Conservation (phyloP, 2,797 vertebrate genomes). For the Cichlasoma orientale region DNA sequence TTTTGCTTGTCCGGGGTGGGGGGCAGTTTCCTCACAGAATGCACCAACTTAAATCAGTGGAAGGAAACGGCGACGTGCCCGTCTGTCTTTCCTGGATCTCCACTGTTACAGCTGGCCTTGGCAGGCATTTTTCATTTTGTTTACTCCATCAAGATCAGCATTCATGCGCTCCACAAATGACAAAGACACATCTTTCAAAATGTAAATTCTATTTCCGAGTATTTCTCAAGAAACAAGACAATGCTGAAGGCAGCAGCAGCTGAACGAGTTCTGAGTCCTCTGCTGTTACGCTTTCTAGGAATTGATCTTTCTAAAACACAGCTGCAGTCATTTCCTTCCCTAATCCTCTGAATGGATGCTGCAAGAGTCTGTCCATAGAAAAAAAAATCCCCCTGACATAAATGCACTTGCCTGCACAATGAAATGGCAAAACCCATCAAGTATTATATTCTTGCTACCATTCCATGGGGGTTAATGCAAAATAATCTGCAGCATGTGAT, state of each 20-base stretch:
- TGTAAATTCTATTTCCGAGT: neutral
- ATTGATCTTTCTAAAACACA: constrained; percentile 21
- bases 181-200: neutral
- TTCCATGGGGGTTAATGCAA: neutral
- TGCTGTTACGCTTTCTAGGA: neutral
- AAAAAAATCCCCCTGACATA: neutral
- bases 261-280: neutral
- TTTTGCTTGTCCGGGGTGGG: neutral
- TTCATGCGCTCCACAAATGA: neutral
- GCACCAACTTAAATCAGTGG: neutral
- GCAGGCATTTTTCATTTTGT: too few relatives aligned
- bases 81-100: neutral
- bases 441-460: neutral
- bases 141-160: neutral
- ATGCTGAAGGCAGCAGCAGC: neutral
- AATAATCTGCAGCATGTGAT: neutral
- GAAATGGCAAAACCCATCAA: neutral
- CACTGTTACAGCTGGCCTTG: neutral
- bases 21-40: neutral
- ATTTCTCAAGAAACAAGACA: neutral
- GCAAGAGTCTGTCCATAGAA: neutral
- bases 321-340: constrained; percentile 20
- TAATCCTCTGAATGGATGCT: constrained; percentile 6
- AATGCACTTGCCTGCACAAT: neutral
- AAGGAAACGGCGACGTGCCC: neutral